phyloP scores from a whole-genome alignment of 2,113 vertebrate species.

The Oreochromis tanganicae region DNA sequence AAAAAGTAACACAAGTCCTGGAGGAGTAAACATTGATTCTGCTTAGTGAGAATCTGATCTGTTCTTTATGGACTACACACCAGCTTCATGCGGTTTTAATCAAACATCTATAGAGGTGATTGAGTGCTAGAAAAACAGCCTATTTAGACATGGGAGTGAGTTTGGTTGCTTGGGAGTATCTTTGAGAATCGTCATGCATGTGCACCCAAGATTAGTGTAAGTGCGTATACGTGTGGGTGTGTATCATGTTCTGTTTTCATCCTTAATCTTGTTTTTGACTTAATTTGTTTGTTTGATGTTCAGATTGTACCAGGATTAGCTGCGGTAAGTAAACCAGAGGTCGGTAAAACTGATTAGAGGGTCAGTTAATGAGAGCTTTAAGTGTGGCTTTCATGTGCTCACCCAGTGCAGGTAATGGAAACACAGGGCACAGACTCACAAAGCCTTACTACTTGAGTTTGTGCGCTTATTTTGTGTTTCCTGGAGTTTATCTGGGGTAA shows the following conservation, averaged over 20 bases:
- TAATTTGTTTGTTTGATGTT: constrained; percentile 45
- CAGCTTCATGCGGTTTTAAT: neutral
- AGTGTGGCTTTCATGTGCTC: constrained; percentile 1
- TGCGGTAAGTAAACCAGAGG: constrained; percentile 52
- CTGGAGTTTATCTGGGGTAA: neutral
- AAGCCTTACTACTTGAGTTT: neutral
- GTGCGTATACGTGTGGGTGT: constrained; percentile 16
- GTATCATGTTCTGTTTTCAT: constrained; percentile 10
- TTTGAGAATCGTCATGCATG: constrained; percentile 24
- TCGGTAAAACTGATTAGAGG: constrained; percentile 49
- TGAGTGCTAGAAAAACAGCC: neutral
- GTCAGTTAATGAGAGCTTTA: constrained; percentile 41
- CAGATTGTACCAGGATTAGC: constrained; percentile 58
- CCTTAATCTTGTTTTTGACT: constrained; percentile 52
- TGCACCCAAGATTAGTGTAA: constrained; percentile 44
- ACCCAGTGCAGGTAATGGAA: neutral
- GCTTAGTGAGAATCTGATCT: neutral
- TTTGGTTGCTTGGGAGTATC: constrained; percentile 18
- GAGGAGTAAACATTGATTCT: neutral
- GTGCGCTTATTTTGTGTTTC: neutral
- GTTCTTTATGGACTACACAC: neutral
- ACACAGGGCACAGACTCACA: neutral
- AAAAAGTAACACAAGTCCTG: neutral
- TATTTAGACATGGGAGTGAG: constrained; percentile 5
- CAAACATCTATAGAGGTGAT: neutral